Conservation (phyloP, 2,797 vertebrate genomes). For the Danio jaintianensis region DNA sequence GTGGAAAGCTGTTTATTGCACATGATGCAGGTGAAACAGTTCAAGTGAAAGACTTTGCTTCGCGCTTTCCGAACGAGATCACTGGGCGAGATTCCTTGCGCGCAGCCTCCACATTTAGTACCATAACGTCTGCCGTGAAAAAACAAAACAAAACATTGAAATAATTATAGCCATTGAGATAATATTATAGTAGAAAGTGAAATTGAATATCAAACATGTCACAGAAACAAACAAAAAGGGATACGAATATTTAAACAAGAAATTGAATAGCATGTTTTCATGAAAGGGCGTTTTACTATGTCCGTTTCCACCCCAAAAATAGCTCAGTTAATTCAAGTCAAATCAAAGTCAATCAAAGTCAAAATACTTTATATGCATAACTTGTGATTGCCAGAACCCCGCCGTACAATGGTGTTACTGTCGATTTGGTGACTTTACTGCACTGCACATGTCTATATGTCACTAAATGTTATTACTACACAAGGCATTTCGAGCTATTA, state of each 20-base stretch:
- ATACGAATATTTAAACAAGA: too few relatives aligned
- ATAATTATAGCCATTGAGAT: not conserved
- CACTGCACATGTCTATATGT: not conserved
- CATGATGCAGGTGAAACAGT: slow-evolving; percentile 96
- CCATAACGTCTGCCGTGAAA: slow-evolving; percentile 86
- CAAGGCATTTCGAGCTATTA: not conserved
- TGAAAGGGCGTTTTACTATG: not conserved
- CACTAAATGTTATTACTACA: not conserved
- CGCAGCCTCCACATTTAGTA: slow-evolving; percentile 93
- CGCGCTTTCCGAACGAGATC: slow-evolving; percentile 93
- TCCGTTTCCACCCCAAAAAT: too few relatives aligned
- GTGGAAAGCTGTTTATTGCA: slow-evolving; percentile 97
- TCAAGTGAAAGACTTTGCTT: slow-evolving; percentile 95
- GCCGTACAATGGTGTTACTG: not conserved
- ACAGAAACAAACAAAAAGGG: too few relatives aligned
- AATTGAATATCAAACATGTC: too few relatives aligned
- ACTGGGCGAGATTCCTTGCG: slow-evolving; percentile 92
- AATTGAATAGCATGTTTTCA: not conserved
- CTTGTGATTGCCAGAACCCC: not conserved
- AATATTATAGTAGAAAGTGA: not conserved
- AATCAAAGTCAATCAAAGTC: too few relatives aligned
- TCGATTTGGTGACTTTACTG: not conserved
- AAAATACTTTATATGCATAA: not conserved
- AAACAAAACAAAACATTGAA: not conserved
- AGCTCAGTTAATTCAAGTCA: not conserved